Conservation (phyloP, 2,797 vertebrate species). For the Loris lydekkerianus region DNA sequence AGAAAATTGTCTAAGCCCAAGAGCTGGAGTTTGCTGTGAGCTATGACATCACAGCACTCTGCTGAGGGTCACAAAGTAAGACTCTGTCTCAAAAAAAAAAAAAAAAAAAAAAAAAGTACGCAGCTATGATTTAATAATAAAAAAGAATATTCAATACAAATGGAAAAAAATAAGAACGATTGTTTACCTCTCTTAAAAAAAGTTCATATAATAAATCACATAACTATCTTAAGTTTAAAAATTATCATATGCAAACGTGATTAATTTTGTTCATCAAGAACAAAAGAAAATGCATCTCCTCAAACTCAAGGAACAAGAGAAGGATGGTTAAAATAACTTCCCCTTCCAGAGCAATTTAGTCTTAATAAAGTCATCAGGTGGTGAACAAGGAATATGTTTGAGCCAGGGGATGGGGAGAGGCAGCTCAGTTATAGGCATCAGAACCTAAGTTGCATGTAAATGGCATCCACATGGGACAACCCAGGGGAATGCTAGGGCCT, state of each 20-base stretch:
- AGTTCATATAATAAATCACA: background rate
- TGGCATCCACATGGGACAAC: background rate
- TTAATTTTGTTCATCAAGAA: conserved; percentile 25
- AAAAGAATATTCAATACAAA: no score
- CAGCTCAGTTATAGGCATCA: background rate
- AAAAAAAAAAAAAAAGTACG: no score
- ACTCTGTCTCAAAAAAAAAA: no score
- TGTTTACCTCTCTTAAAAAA: no score
- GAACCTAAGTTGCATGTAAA: background rate
- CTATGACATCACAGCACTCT: no score
- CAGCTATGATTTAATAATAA: no score
- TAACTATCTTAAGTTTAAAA: conserved; percentile 53
- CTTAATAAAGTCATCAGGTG: background rate
- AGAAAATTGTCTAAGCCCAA: no score
- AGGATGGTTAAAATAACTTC: conserved; percentile 14
- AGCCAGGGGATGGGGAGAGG: background rate
- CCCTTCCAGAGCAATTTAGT: background rate
- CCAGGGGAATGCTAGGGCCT: background rate
- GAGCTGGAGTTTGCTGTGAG: no score
- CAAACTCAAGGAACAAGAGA: background rate
- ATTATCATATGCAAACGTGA: background rate
- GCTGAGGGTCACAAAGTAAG: no score
- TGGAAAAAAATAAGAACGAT: no score
- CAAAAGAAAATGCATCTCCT: conserved; percentile 42
- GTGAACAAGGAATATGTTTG: background rate